A percentile compares a stretch with the other conserved stretches of the same genome.
Evolutionary conservation across 2,113 vertebrate species (phyloP).

Genomic region (Gracilinanus agilis): DNA sequence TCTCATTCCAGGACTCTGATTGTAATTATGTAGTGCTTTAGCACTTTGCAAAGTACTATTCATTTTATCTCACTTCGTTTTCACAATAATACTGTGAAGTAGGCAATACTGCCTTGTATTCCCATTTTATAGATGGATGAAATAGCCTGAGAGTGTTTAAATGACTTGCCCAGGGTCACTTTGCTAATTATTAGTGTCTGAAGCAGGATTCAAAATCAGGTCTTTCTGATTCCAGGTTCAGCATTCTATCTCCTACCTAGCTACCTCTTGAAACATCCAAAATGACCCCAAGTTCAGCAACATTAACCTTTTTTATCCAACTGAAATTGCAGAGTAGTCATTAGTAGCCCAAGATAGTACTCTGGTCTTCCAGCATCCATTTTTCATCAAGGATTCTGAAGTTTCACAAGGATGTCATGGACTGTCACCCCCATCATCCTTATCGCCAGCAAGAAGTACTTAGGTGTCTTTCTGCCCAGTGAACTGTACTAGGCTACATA

Average conservation of each 20-base stretch:
- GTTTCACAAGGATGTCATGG: background rate
- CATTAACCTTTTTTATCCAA: background rate
- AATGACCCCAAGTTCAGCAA: background rate
- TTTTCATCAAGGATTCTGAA: background rate
- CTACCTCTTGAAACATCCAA: background rate
- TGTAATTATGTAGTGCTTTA: background rate
- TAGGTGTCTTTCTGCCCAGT: background rate
- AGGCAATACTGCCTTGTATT: background rate
- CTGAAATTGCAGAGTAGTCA: background rate
- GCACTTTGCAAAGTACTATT: background rate
- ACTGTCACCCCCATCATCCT: background rate
- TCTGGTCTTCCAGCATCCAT: background rate
- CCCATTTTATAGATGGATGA: background rate
- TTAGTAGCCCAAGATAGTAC: background rate
- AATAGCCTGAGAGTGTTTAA: background rate
- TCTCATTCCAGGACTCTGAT: background rate
- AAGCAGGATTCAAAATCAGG: background rate
- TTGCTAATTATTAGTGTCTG: background rate
- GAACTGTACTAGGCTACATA: background rate
- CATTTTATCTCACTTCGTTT: background rate
- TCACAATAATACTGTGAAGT: background rate
- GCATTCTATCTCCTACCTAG: background rate
- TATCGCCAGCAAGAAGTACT: background rate
- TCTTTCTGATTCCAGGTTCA: background rate
- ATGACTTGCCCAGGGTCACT: background rate